Conservation (phyloP, 2,797 vertebrate species). For the Gambelia wislizenii region DNA sequence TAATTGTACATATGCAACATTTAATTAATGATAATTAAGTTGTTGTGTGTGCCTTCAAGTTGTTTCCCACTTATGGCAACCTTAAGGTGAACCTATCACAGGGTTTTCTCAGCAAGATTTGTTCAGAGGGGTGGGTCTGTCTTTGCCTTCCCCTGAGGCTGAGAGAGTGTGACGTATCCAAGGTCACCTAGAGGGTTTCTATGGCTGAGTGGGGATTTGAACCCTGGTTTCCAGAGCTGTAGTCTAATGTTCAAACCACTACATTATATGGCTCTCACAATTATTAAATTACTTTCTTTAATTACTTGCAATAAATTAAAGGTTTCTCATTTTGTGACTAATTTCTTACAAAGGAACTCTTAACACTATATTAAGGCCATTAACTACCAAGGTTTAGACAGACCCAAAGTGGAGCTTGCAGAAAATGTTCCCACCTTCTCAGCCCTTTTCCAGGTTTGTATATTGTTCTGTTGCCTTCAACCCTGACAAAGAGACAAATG, state of each 20-base stretch:
- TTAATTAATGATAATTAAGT: neutral
- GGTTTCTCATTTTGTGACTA: neutral
- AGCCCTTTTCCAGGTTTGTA: neutral
- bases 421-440: neutral
- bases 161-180: too few relatives aligned
- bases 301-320: neutral
- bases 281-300: neutral
- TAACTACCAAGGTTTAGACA: neutral
- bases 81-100: too few relatives aligned
- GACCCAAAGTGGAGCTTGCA: neutral
- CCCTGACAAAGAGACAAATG: neutral
- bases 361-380: neutral
- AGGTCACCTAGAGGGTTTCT: too few relatives aligned
- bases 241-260: too few relatives aligned
- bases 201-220: too few relatives aligned
- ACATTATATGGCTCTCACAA: too few relatives aligned
- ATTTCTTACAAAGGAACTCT: neutral
- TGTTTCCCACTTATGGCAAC: too few relatives aligned
- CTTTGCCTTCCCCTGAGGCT: too few relatives aligned
- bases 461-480: neutral
- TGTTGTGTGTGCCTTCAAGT: too few relatives aligned
- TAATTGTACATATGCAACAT: neutral
- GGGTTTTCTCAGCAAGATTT: too few relatives aligned
- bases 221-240: too few relatives aligned
- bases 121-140: too few relatives aligned